Conservation (phyloP, 2,888 invertebrate species). For the Idaea aversata region DNA sequence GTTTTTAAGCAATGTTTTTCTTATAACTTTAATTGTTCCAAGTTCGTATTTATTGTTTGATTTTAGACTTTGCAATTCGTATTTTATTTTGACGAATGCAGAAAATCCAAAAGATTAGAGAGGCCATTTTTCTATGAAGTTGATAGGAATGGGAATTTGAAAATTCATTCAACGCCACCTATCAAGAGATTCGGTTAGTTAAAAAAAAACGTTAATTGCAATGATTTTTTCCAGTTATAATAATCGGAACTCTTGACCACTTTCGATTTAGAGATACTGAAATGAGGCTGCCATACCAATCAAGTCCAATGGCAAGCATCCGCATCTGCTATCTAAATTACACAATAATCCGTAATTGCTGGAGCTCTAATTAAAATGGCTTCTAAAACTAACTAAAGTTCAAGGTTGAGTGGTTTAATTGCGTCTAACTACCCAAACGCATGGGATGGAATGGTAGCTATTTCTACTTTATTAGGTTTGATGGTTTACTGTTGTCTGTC, state of each 20-base stretch:
- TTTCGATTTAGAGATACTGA: background rate
- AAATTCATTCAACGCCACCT: too few species aligned
- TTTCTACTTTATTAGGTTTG: background rate
- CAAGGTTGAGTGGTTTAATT: background rate
- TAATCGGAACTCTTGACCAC: background rate
- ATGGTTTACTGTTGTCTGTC: background rate
- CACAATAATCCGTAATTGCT: slow-evolving; percentile 1
- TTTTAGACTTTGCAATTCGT: too few species aligned
- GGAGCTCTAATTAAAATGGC: slow-evolving; percentile 1
- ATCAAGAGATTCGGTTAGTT: background rate
- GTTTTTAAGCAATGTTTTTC: too few species aligned
- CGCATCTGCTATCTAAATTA: slow-evolving; percentile 1
- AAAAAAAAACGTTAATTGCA: background rate
- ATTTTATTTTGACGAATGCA: too few species aligned
- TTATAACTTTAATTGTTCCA: too few species aligned
- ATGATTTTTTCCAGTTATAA: background rate
- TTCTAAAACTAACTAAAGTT: background rate
- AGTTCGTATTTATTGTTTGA: too few species aligned
- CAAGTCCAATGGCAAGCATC: slow-evolving; percentile 1
- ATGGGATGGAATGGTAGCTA: background rate
- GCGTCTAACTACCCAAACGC: background rate
- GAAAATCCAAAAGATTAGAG: too few species aligned
- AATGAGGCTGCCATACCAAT: background rate
- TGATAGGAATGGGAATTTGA: too few species aligned
- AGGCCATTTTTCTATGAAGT: too few species aligned